Conservation (phyloP, 2,797 vertebrate species). For the Odontamblyopus rebecca region DNA sequence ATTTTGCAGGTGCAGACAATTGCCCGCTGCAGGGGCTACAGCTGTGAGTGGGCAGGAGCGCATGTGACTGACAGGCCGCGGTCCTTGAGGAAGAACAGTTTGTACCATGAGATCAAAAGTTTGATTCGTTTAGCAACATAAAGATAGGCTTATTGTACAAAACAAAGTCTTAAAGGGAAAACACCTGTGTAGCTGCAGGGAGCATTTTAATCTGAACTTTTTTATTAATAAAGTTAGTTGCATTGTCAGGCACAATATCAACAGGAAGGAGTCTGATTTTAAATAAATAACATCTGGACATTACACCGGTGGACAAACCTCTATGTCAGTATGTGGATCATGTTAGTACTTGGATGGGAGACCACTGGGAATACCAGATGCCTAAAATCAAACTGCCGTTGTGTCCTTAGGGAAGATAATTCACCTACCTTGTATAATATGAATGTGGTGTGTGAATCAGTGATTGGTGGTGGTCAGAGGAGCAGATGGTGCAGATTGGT, state of each 20-base stretch:
- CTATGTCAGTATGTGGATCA: too few species aligned
- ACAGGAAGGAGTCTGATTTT: not conserved
- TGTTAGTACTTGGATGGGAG: too few species aligned
- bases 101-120: conserved; percentile 8
- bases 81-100: conserved; percentile 13
- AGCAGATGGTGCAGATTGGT: too few species aligned
- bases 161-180: not conserved
- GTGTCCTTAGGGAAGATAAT: too few species aligned
- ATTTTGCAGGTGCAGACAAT: conserved; percentile 24
- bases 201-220: not conserved
- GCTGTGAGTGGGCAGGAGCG: conserved; percentile 13
- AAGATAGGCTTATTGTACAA: not conserved
- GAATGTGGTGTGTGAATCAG: too few species aligned
- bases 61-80: conserved; percentile 34
- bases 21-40: conserved; percentile 11
- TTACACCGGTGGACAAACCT: too few species aligned
- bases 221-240: not conserved
- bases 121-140: conserved; percentile 8
- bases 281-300: not conserved
- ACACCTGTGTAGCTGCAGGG: conserved; percentile 9
- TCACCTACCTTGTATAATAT: too few species aligned
- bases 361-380: too few species aligned
- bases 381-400: too few species aligned
- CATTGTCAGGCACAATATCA: not conserved
- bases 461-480: too few species aligned